Evolutionary conservation across 2,113 vertebrate species (phyloP).

Genomic region (Crotalus horridus): DNA sequence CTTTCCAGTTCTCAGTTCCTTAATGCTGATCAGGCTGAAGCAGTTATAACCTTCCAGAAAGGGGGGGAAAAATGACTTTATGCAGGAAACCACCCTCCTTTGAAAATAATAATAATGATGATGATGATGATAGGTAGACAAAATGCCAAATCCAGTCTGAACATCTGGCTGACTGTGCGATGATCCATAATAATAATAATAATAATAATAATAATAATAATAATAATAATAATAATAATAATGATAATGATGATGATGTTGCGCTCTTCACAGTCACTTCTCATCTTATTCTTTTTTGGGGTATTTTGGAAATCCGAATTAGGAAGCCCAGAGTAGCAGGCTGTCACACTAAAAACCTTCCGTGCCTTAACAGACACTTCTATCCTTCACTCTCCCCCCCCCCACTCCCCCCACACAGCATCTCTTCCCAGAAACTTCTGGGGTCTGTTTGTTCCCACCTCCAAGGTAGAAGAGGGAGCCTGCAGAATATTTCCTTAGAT

Average conservation of each 20-base stretch:
- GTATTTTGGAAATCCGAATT: background rate
- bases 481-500: background rate
- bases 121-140: no score
- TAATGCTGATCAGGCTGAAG: background rate
- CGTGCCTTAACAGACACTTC: background rate
- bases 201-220: no score
- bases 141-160: no score
- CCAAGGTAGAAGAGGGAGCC: background rate
- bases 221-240: no score
- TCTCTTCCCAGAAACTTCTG: background rate
- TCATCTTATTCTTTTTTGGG: background rate
- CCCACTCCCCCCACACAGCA: background rate
- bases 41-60: background rate
- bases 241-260: no score
- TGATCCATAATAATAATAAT: no score
- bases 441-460: background rate
- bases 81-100: background rate
- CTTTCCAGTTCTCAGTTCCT: background rate
- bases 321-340: background rate
- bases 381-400: background rate
- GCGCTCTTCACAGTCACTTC: no score
- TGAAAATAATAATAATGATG: no score
- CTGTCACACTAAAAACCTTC: background rate
- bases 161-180: no score
- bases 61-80: background rate